These are phyloP conservation scores for Melanerpes aurifrons DNA, from an alignment of 2,113 vertebrate genomes.

Conservation along the genomic window DNA sequence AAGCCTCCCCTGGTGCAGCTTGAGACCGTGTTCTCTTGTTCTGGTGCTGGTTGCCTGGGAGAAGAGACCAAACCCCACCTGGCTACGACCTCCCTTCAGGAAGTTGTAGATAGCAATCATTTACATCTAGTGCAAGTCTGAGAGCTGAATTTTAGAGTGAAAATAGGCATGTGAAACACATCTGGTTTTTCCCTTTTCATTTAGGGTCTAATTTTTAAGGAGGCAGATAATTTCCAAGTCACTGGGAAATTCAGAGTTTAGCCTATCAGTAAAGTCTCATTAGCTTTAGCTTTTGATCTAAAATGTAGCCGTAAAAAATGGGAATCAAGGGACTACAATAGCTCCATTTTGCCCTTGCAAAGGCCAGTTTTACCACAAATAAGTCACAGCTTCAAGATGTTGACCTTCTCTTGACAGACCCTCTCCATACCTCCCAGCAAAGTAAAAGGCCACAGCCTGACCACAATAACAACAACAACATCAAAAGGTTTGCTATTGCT, in stretches of 20 bases:
- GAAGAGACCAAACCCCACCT: no score
- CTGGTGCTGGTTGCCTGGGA: no score
- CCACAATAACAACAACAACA: background rate
- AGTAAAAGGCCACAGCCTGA: constrained; percentile 14
- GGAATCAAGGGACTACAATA: background rate
- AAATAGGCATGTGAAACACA: background rate
- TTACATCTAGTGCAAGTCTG: background rate
- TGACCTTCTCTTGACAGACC: background rate
- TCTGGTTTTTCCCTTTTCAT: background rate
- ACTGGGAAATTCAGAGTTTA: background rate
- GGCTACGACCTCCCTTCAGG: no score
- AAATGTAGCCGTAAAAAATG: background rate
- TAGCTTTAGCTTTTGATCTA: background rate
- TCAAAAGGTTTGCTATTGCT: background rate
- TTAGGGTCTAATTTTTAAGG: background rate
- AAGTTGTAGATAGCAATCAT: no score
- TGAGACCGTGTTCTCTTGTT: no score
- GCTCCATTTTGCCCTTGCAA: background rate
- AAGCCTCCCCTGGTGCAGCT: no score
- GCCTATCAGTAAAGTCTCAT: background rate
- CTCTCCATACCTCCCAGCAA: background rate
- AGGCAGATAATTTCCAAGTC: background rate
- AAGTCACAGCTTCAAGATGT: background rate
- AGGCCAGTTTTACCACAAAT: background rate
- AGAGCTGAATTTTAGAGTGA: background rate